Percentiles rank a stretch among this genome's conserved stretches.
These are phyloP conservation scores for Sciurus niger DNA, from an alignment of 2,113 vertebrate species.

Conservation along the genomic window DNA sequence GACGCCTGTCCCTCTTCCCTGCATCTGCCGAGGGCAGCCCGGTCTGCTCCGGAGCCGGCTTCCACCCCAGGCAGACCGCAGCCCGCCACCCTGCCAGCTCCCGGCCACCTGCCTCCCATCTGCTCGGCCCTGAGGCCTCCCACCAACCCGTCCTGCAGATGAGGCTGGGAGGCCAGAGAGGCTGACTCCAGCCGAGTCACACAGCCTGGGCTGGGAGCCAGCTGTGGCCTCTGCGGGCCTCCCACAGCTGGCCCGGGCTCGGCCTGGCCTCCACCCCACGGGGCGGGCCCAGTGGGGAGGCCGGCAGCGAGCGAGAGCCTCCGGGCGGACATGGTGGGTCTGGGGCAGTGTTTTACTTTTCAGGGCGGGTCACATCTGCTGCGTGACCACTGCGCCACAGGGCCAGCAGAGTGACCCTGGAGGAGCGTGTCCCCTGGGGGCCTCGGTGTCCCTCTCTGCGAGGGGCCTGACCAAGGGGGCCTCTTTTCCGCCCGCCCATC, in stretches of 20 bases:
- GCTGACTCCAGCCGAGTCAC: background rate
- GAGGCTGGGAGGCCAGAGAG: background rate
- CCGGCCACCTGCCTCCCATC: background rate
- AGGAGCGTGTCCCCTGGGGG: background rate
- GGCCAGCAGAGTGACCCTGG: background rate
- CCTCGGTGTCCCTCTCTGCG: background rate
- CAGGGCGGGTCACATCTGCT: background rate
- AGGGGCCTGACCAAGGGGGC: background rate
- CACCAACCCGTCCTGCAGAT: background rate
- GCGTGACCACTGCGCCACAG: accelerated
- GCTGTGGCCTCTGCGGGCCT: background rate
- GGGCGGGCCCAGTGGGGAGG: too few species aligned
- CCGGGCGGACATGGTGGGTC: too few species aligned
- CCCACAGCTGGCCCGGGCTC: too few species aligned
- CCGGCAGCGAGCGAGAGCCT: background rate
- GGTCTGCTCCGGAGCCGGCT: background rate
- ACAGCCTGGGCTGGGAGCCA: background rate
- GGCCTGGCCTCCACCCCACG: background rate
- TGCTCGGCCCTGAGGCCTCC: too few species aligned
- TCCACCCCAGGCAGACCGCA: background rate
- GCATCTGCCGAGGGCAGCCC: too few species aligned
- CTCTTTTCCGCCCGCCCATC: background rate
- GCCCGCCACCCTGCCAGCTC: background rate
- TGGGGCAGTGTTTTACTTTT: background rate
- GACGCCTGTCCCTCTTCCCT: too few species aligned